Evolutionary conservation across 2,113 vertebrate species (phyloP).

Genomic region (Podarcis cretensis): DNA sequence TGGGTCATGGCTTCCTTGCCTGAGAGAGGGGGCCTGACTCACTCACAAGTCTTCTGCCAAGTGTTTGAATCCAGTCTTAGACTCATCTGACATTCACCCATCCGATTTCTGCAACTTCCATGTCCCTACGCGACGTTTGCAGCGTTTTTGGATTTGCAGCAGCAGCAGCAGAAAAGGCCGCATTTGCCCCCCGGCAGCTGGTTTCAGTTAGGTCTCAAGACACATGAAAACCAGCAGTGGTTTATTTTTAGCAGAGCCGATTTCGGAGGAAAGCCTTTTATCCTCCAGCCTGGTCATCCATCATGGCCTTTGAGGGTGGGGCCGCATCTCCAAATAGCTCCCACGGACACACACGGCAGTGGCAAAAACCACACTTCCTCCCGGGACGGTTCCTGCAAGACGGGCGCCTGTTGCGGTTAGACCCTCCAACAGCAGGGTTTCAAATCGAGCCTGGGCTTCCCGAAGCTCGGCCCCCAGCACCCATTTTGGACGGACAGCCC

Average conservation of each 20-base stretch:
- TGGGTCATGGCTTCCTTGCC: neutral
- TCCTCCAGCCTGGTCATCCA: conserved; percentile 35
- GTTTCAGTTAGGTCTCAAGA: conserved; percentile 27
- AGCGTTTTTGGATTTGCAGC: neutral
- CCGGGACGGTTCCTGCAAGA: conserved; percentile 15
- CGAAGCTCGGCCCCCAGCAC: neutral
- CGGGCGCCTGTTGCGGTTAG: conserved; percentile 29
- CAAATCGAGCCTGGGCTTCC: neutral
- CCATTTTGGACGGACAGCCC: neutral
- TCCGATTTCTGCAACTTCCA: neutral
- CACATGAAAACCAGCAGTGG: conserved; percentile 31
- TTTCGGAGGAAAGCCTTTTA: conserved; percentile 39
- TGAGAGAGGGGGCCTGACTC: neutral
- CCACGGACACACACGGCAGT: conserved; percentile 28
- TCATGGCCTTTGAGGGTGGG: conserved; percentile 35
- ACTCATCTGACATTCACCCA: neutral
- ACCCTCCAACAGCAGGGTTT: conserved; percentile 16
- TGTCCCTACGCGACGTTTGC: neutral
- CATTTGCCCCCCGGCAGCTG: conserved; percentile 11
- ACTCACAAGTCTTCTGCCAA: neutral
- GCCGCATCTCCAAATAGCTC: conserved; percentile 38
- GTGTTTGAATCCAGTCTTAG: neutral
- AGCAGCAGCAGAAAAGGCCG: neutral
- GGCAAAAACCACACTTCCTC: conserved; percentile 38
- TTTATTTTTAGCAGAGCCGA: conserved; percentile 34